Base-by-base conservation (phyloP, 2,113 vertebrate genomes). In the Strix uralensis region DNA sequence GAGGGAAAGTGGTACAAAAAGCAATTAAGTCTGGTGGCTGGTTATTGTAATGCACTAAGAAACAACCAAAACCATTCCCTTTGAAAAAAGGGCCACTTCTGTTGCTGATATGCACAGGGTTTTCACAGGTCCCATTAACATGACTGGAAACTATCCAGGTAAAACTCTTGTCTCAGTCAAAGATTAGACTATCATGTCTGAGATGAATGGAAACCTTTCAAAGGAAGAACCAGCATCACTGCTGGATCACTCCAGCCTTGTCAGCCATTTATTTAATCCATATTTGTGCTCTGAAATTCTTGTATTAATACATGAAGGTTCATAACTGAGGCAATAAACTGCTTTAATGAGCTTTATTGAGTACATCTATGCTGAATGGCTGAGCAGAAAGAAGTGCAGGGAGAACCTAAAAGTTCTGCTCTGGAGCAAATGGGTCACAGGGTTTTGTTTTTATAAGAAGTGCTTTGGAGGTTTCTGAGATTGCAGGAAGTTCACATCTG, bases 1-100 rank as follows among this genome's bases (percentile, higher is more conserved):
- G 96, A 97, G 89, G 92, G 94, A 92, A 96, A 96, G 93, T 94
- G 91, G 82, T 92, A 84, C 93, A 78, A 94, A 91, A 92, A 87
- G 94, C 58, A 59, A 95, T 96, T 85, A 93, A 97, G 91, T 49
- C 51, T 86, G 74, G 82, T 42, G 95, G 88, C 90, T 94, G 94
- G 83, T 88, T 90, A 90, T 62, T 81, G 75, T 81, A 95, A 89
- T 55, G 49, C 66, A 16, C 32, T 36, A 17, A 81, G 27, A 80
- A 84, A 81, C 65, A 84, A 94, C 72, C 80, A 22, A 71, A 96
- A 65, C 27, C 46, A 34, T 51, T 69, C 75, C 49, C 69, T 91
- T 88, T 87, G 81, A 84, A 81, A 92, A 93, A 29, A 69, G 47
- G 65, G 52, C 7, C 65, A 58, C 58, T 94, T 79, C 78, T 94